phyloP scores from a whole-genome alignment of 2,797 vertebrate species.

The Syndactyla subalaris region DNA sequence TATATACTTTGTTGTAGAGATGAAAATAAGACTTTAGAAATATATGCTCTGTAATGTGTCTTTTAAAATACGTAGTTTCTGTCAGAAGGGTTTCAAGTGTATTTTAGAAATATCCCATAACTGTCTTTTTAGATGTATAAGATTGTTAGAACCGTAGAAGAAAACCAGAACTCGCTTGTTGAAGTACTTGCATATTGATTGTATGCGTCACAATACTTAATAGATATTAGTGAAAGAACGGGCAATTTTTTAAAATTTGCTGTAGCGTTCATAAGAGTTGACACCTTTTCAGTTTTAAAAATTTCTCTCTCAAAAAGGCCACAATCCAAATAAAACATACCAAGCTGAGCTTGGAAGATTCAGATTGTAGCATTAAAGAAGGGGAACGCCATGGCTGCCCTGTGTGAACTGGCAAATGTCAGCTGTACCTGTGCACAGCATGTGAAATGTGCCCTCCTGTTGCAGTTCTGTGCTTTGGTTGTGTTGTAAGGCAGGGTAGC shows the following conservation, averaged over 20 bases:
- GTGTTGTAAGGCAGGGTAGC: neutral
- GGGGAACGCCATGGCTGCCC: accelerated
- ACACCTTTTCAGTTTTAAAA: neutral
- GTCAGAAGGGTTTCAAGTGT: neutral
- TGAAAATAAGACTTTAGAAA: neutral
- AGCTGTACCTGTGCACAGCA: neutral
- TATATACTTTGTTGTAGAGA: neutral
- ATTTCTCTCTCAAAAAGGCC: neutral
- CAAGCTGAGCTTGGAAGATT: neutral
- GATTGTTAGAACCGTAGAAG: neutral
- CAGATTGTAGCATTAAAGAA: neutral
- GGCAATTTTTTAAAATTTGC: neutral
- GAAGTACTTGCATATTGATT: neutral
- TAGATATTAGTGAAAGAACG: neutral
- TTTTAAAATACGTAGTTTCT: neutral
- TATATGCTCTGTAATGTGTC: neutral
- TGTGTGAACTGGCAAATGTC: neutral
- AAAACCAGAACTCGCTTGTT: neutral
- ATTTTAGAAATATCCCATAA: neutral
- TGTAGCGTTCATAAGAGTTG: neutral
- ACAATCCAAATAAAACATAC: neutral
- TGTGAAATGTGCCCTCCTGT: neutral
- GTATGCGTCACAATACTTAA: neutral
- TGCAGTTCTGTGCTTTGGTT: neutral
- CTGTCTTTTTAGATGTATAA: neutral